Evolutionary conservation across 1,140 invertebrate genomes (phyloP).

Genomic region (Euura lappo): DNA sequence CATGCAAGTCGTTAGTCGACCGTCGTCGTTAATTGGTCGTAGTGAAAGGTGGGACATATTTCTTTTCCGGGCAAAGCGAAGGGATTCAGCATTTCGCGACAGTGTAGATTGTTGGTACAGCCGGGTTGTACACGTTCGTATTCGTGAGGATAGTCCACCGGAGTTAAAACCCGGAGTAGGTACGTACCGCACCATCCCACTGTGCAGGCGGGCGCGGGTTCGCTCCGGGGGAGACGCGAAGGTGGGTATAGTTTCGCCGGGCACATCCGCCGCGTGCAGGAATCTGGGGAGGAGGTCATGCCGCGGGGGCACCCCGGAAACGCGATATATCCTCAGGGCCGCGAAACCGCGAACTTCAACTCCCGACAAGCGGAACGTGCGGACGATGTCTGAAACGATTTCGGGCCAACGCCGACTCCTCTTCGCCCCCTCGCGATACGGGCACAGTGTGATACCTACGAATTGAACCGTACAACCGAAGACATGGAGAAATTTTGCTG

Average conservation of each 20-base stretch:
- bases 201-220: background rate
- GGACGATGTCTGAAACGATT: constrained; percentile 17
- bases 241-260: constrained; percentile 20
- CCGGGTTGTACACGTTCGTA: too few species aligned
- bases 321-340: constrained; percentile 34
- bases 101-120: too few species aligned
- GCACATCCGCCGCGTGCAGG: constrained; percentile 35
- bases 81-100: too few species aligned
- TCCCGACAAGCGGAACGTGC: background rate
- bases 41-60: too few species aligned
- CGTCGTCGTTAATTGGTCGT: too few species aligned
- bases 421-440: too few species aligned
- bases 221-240: background rate
- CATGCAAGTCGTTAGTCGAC: too few species aligned
- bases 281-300: constrained; percentile 37
- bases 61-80: too few species aligned
- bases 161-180: too few species aligned
- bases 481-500: constrained; percentile 11
- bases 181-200: too few species aligned
- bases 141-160: too few species aligned
- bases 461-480: constrained; percentile 35
- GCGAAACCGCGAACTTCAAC: background rate
- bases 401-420: constrained; percentile 21
- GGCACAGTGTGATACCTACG: constrained; percentile 11
- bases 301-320: constrained; percentile 37